A percentile compares a stretch with the other conserved stretches of the same genome.
These are phyloP conservation scores for Burhinus oedicnemus DNA, from an alignment of 2,113 vertebrate species.

Conservation along the genomic window DNA sequence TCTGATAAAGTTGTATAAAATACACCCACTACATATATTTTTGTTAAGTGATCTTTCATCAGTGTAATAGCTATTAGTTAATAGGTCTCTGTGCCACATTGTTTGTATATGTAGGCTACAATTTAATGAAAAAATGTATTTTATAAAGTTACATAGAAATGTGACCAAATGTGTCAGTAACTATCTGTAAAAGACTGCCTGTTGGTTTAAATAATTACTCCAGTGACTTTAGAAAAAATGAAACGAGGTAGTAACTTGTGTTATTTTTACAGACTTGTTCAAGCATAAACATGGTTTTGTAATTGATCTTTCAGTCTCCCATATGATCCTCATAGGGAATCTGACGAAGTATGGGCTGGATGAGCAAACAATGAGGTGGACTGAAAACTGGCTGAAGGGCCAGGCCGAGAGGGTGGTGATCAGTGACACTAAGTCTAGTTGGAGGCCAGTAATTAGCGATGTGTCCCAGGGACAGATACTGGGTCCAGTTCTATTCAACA, in stretches of 20 bases:
- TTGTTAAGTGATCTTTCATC: neutral
- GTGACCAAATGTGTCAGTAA: neutral
- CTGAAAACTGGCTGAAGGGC: neutral
- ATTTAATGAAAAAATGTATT: neutral
- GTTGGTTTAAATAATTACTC: neutral
- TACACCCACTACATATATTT: neutral
- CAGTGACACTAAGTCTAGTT: neutral
- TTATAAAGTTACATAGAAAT: neutral
- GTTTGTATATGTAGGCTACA: neutral
- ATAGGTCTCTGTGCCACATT: neutral
- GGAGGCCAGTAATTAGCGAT: neutral
- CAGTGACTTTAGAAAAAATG: neutral
- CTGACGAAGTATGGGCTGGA: neutral
- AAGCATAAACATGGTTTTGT: neutral
- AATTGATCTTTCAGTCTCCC: neutral
- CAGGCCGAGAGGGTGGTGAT: neutral
- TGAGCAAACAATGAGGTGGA: neutral
- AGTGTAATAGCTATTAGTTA: neutral
- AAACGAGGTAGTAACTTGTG: neutral
- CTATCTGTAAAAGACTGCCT: neutral
- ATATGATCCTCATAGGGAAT: neutral
- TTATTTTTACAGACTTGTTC: neutral
- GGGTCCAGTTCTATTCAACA: neutral
- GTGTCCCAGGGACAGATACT: neutral
- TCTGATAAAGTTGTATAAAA: neutral